phyloP scores from a whole-genome alignment of 1,140 invertebrate genomes.

The Leptopilina clavipes region DNA sequence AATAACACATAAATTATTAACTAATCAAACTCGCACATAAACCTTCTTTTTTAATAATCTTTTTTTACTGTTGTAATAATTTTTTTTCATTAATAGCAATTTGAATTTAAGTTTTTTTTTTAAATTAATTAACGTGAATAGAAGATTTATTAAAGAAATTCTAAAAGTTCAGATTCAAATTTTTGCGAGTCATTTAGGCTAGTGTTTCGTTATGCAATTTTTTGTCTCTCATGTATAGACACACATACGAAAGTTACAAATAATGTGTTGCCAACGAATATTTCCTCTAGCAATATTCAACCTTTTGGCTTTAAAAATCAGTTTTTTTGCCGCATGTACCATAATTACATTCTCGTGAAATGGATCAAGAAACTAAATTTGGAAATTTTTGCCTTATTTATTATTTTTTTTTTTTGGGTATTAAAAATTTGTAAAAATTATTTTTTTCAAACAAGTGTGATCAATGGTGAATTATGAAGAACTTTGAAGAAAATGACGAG shows the following conservation, averaged over 20 bases:
- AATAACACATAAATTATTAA: slow-evolving; percentile 23
- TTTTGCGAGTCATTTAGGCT: not conserved
- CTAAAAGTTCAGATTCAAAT: not conserved
- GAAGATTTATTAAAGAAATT: not conserved
- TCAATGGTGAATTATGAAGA: too few species aligned
- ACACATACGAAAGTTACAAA: not conserved
- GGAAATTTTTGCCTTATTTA: too few species aligned
- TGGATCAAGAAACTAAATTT: not conserved
- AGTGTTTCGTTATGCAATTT: not conserved
- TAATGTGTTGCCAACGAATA: not conserved
- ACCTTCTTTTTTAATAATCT: not conserved
- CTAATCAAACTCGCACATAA: not conserved
- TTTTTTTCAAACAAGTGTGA: too few species aligned
- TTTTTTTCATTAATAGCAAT: too few species aligned
- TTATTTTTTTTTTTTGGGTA: too few species aligned
- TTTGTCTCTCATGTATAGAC: too few species aligned
- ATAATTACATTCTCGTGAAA: not conserved
- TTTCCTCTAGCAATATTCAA: slow-evolving; percentile 8
- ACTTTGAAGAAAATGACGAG: too few species aligned
- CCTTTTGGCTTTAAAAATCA: not conserved
- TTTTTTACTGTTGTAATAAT: not conserved
- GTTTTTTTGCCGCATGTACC: too few species aligned
- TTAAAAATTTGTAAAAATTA: too few species aligned
- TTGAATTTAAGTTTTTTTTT: too few species aligned
- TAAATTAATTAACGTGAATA: not conserved